These are phyloP conservation scores for Furcifer pardalis DNA, from an alignment of 2,797 vertebrate species.

Conservation along the genomic window DNA sequence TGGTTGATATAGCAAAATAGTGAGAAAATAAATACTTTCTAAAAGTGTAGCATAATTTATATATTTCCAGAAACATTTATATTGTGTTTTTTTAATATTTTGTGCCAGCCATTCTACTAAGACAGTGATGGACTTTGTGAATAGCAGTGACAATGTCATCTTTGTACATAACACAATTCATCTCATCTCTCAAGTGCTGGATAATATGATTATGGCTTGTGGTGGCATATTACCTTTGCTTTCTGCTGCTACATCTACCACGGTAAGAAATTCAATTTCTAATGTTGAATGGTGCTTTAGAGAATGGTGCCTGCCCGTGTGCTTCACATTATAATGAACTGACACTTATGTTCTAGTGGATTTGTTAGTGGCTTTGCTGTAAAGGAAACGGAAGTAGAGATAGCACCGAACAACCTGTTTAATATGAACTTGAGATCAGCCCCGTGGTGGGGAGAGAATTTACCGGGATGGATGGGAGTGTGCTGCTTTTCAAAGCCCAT, in stretches of 20 bases:
- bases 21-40: slow-evolving; percentile 14
- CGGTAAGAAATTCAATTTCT: slow-evolving; percentile 75
- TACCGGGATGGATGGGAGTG: too few species aligned
- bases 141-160: slow-evolving; percentile 95
- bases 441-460: too few species aligned
- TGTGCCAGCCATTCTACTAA: slow-evolving; percentile 92
- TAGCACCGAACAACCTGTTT: neutral
- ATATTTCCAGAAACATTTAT: neutral
- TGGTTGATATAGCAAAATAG: slow-evolving; percentile 7
- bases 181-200: slow-evolving; percentile 97
- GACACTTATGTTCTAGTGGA: neutral
- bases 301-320: slow-evolving; percentile 9
- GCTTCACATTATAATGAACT: neutral
- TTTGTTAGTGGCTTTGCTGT: neutral
- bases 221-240: slow-evolving; percentile 97
- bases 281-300: slow-evolving; percentile 10
- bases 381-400: neutral
- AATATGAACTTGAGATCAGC: neutral
- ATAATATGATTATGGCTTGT: slow-evolving; percentile 98
- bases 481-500: too few species aligned
- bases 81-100: slow-evolving; percentile 38
- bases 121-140: slow-evolving; percentile 97
- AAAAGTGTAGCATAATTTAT: slow-evolving; percentile 12
- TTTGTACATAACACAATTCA: slow-evolving; percentile 99
- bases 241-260: slow-evolving; percentile 92